Conservation (phyloP, 2,797 vertebrate genomes). For the Sphenopsis melanotis region DNA sequence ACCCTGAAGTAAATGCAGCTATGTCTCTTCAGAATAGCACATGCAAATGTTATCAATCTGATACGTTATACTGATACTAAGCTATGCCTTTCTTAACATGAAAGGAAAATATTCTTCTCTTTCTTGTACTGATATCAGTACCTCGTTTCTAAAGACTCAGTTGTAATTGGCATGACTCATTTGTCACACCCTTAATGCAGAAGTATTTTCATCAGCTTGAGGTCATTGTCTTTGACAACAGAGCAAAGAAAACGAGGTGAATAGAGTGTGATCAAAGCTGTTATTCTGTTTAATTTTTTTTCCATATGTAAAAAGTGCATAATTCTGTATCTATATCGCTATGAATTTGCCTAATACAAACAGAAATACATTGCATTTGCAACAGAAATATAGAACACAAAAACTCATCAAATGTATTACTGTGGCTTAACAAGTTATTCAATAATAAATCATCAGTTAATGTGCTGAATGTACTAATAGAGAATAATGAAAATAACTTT, state of each 20-base stretch:
- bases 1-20: neutral
- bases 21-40: neutral
- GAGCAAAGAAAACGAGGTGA: neutral
- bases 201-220: neutral
- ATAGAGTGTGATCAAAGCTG: neutral
- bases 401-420: neutral
- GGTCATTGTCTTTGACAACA: neutral
- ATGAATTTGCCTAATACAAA: neutral
- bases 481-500: neutral
- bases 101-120: neutral
- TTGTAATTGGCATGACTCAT: neutral
- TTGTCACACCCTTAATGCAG: fast-evolving
- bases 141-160: neutral
- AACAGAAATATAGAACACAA: neutral
- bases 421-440: neutral
- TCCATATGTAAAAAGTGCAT: neutral
- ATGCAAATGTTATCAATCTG: neutral
- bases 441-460: neutral
- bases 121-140: neutral
- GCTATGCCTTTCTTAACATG: neutral
- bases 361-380: neutral
- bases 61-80: neutral
- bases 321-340: neutral
- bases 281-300: neutral
- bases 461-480: neutral